Evolutionary conservation across 2,888 invertebrate genomes (phyloP).

Genomic region (Aleiodes alternator): DNA sequence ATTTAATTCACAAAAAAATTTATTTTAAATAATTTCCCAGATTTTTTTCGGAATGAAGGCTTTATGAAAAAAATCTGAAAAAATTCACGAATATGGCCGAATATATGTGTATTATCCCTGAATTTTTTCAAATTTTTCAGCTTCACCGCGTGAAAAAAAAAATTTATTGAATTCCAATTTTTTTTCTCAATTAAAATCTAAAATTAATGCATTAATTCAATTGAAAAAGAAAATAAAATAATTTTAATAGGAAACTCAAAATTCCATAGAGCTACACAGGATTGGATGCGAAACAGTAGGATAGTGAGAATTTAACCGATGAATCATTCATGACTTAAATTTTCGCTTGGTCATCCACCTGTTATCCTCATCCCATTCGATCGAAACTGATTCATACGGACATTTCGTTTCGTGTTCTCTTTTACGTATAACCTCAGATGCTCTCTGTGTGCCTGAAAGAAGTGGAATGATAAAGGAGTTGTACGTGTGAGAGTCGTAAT

Average conservation of each 20-base stretch:
- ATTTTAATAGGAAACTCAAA: constrained; percentile 39
- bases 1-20: too few relatives aligned
- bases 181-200: too few relatives aligned
- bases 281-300: constrained; percentile 11
- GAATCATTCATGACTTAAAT: constrained; percentile 46
- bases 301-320: constrained; percentile 33
- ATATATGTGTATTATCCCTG: too few relatives aligned
- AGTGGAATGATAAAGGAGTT: constrained; percentile 25
- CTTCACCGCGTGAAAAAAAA: too few relatives aligned
- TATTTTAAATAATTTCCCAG: too few relatives aligned
- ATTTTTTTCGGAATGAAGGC: too few relatives aligned
- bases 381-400: constrained; percentile 38
- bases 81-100: too few relatives aligned
- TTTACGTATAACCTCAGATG: constrained; percentile 29
- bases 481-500: constrained; percentile 23
- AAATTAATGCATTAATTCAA: too few relatives aligned
- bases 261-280: constrained; percentile 43
- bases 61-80: too few relatives aligned
- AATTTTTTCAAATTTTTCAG: too few relatives aligned
- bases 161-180: too few relatives aligned
- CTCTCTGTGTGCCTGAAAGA: neutral
- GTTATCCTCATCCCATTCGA: constrained; percentile 2
- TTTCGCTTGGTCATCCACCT: constrained; percentile 42
- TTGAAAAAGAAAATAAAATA: too few relatives aligned
- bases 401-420: constrained; percentile 26